Base-by-base conservation (phyloP, 2,797 vertebrate genomes). In the Pitangus sulphuratus region DNA sequence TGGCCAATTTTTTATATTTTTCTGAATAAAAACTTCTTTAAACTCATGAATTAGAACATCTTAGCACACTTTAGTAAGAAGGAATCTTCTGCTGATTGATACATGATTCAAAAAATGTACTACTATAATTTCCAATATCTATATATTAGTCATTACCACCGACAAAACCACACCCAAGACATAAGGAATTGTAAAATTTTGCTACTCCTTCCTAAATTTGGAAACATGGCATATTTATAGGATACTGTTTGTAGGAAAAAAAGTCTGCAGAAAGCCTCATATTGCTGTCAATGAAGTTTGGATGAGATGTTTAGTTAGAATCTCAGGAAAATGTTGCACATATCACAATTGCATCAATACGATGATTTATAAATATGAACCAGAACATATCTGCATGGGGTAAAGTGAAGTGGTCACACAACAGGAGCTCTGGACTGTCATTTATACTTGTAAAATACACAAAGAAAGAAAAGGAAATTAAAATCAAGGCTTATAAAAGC, bases 351-450 rank as follows among this genome's bases (percentile, higher is more conserved):
- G 92, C 96, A 95, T 95, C 97, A 98, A 96, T 90, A 97, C 13
- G 31, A 68, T 86, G 89, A 95, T 93, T 97, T 97, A 96, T 96
- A 97, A 98, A 98, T 80, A 88, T 22, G 95, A 98, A 89, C 89
- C 93, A 96, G 91, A 97, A 95, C 94, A 94, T 87, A 94, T 93
- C 90, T 87, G 78, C 66, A 84, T 17, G 40, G 84, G 40, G 87
- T 69, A 88, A 61, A 93, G 61, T 75, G 87, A 91, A 97, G 56
- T 89, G 84, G 82, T 84, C 89, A 76, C 78, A 87, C 80, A 91
- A 81, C 78, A 88, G 81, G 86, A 90, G 51, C 92, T 96, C 91
- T 96, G 85, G 95, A 92, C 42, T 95, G 94, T 81, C 93, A 85
- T 84, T 96, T 70, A 87, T 64, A 71, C 75, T 95, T 97, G 92